Evolutionary conservation across 1,140 invertebrate genomes (phyloP).

Genomic region (Apolygus lucorum): DNA sequence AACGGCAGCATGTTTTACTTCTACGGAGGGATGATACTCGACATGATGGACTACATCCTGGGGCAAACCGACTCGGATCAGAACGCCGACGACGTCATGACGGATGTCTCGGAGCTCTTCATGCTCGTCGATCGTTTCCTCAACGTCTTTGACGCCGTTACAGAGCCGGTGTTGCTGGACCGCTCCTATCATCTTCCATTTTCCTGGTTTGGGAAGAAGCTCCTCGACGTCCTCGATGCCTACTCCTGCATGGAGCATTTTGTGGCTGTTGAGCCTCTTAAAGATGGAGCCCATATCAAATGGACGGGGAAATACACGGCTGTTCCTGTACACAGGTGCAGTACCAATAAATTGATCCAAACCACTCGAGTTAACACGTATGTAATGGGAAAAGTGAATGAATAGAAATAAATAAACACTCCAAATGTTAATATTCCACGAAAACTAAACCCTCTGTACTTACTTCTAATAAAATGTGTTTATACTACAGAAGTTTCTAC

Average conservation of each 20-base stretch:
- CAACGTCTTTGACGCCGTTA: slow-evolving; percentile 1
- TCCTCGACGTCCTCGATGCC: slow-evolving; percentile 9
- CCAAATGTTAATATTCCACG: too few species aligned
- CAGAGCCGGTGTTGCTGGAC: background rate
- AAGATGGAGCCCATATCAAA: background rate
- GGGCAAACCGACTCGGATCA: background rate
- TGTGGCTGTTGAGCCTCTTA: background rate
- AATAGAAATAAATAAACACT: too few species aligned
- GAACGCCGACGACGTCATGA: background rate
- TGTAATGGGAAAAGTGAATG: too few species aligned
- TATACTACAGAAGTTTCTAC: too few species aligned
- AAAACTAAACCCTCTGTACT: too few species aligned
- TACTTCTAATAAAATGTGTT: too few species aligned
- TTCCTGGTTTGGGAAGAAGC: slow-evolving; percentile 16
- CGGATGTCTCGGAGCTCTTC: background rate
- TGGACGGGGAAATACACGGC: slow-evolving; percentile 1
- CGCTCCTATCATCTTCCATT: slow-evolving; percentile 13
- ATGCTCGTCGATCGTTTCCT: slow-evolving; percentile 9
- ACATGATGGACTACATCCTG: slow-evolving; percentile 4
- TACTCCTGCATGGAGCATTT: background rate
- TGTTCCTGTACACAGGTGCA: too few species aligned
- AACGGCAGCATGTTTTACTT: slow-evolving; percentile 6
- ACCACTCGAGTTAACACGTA: too few species aligned
- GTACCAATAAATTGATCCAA: too few species aligned
- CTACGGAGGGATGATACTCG: slow-evolving; percentile 7